These are phyloP conservation scores for Cataglyphis hispanica DNA, from an alignment of 1,140 invertebrate genomes.

Conservation along the genomic window DNA sequence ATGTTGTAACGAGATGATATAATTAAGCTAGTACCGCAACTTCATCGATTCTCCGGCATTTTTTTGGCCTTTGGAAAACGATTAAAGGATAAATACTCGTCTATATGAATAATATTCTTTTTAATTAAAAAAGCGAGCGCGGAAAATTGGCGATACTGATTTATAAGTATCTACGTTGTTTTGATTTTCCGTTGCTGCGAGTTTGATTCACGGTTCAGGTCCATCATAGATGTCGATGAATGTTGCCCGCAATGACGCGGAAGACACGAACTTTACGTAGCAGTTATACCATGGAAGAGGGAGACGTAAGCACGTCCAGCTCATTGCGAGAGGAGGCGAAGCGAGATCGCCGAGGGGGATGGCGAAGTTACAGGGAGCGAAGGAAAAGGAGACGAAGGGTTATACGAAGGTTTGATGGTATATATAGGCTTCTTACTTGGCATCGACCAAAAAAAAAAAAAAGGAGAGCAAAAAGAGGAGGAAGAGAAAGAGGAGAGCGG, in stretches of 20 bases:
- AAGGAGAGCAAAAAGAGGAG: constrained; percentile 25
- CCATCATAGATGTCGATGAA: constrained; percentile 40
- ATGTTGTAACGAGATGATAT: constrained; percentile 4
- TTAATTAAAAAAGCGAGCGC: constrained; percentile 30
- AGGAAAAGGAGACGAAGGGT: constrained; percentile 58
- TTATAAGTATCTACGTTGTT: constrained; percentile 45
- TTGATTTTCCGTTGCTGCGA: constrained; percentile 17
- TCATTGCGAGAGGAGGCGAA: constrained; percentile 8
- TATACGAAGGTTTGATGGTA: constrained; percentile 66
- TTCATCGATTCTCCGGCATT: background rate
- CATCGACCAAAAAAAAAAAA: constrained; percentile 60
- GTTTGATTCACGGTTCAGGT: constrained; percentile 64
- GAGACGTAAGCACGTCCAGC: constrained; percentile 5
- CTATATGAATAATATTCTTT: background rate
- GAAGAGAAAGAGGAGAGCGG: constrained; percentile 22
- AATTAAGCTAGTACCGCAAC: background rate
- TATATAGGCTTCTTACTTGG: constrained; percentile 72
- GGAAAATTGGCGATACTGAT: constrained; percentile 50
- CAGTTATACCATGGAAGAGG: constrained; percentile 50
- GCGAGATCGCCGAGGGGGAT: constrained; percentile 25
- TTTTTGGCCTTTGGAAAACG: background rate
- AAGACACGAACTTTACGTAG: constrained; percentile 78
- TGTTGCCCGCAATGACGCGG: constrained; percentile 74
- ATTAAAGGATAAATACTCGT: background rate
- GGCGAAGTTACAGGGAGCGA: constrained; percentile 22